These are phyloP conservation scores for Coregonus clupeaformis DNA, from an alignment of 2,113 vertebrate genomes.

Conservation along the genomic window DNA sequence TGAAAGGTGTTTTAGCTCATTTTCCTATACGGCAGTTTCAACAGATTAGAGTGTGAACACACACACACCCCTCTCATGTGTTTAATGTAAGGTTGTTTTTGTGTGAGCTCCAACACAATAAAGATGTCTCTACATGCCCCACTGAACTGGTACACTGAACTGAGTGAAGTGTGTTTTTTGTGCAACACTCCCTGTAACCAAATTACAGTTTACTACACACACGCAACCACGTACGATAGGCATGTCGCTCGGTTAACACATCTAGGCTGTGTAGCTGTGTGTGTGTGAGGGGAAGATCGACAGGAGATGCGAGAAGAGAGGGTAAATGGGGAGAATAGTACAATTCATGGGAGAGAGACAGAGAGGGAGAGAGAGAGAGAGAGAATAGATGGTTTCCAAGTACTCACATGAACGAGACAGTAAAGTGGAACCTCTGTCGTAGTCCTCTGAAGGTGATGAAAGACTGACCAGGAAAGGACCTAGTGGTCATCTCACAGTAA, in stretches of 20 bases:
- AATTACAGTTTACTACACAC: constrained; percentile 39
- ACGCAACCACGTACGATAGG: background rate
- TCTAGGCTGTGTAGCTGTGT: background rate
- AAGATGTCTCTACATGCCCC: constrained; percentile 10
- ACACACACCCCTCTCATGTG: background rate
- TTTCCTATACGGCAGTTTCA: background rate
- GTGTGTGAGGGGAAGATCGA: background rate
- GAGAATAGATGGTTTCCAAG: constrained; percentile 16
- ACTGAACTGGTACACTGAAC: background rate
- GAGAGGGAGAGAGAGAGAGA: background rate
- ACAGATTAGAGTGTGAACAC: background rate
- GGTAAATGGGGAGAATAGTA: background rate
- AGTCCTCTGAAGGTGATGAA: constrained; percentile 94
- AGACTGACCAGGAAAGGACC: constrained; percentile 86
- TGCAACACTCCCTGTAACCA: constrained; percentile 23
- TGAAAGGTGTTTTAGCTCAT: background rate
- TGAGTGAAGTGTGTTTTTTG: constrained; percentile 22
- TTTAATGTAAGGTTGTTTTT: background rate
- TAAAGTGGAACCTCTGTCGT: constrained; percentile 94
- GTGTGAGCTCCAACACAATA: background rate
- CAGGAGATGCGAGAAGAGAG: background rate
- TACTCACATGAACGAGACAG: constrained; percentile 87
- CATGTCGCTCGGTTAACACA: background rate
- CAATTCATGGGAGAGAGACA: background rate
- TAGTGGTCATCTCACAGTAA: constrained; percentile 88